These are phyloP conservation scores for Oncorhynchus mykiss DNA, from an alignment of 2,113 vertebrate genomes.

Conservation along the genomic window DNA sequence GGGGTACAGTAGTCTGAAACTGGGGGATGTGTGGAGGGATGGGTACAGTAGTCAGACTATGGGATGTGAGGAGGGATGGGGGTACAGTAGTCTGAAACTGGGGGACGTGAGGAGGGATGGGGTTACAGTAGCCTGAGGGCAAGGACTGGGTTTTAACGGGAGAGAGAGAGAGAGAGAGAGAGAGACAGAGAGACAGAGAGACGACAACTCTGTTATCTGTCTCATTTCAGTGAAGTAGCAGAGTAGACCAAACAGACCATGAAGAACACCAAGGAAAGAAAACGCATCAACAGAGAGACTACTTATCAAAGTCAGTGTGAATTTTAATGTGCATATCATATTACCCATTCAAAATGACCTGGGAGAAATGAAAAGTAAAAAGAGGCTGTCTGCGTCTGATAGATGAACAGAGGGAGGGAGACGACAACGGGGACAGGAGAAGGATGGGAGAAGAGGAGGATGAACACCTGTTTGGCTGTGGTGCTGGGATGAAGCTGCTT, in stretches of 20 bases:
- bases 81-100: too few relatives aligned
- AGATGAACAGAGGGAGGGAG: constrained; percentile 57
- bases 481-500: constrained; percentile 37
- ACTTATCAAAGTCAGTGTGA: constrained; percentile 12
- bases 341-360: constrained; percentile 52
- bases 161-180: not conserved
- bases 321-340: constrained; percentile 39
- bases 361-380: constrained; percentile 64
- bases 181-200: not conserved
- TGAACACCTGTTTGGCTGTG: constrained; percentile 36
- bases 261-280: constrained; percentile 6
- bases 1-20: too few relatives aligned
- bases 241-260: constrained; percentile 37
- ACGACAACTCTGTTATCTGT: constrained; percentile 31
- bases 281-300: not conserved
- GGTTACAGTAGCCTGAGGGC: too few relatives aligned
- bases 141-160: too few relatives aligned
- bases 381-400: constrained; percentile 48
- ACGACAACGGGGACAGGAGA: constrained; percentile 38
- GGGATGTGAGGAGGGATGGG: too few relatives aligned
- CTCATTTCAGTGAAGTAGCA: constrained; percentile 6
- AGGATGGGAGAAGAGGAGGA: constrained; percentile 29
- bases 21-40: not conserved
- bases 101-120: too few relatives aligned
- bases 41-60: too few relatives aligned